Evolutionary conservation across 1,140 invertebrate genomes (phyloP), one percentile per base, ranked within the genome.

Genomic region (Ceratosolen fusciceps): DNA sequence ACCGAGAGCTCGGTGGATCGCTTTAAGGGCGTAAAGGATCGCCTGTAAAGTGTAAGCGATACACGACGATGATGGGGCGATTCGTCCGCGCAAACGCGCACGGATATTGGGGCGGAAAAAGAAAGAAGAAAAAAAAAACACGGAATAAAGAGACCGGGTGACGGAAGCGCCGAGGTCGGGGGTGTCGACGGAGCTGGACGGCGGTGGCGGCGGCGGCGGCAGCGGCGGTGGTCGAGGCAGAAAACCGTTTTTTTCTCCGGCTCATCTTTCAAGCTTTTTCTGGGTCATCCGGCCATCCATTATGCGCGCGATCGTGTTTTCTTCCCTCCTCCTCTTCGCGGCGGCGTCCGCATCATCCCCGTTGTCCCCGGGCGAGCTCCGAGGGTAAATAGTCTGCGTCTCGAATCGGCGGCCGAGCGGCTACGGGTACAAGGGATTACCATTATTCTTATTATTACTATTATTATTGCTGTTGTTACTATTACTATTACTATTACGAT

Each of bases 181-280:
- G 54, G 19, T 24, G 58, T 5, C 14, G 14, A 19, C 10, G 34
- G 65, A 3, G 21, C 2, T 4, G 47, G n/a, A 5, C 70, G 70
- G 49, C 3, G 19, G 56, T 9, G 58, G 26, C 21, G 26, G n/a
- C 2, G 26, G 21, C 62, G 24, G 24, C 0, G 43, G 39, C 52
- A 65, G 52, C n/a, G 58, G 26, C 21, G 26, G n/a, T 1, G 26
- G 21, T 47, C 12, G 24, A 0, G 43, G 39, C 52, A 65, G 52
- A n/a, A 60, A 81, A 73, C 74, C 74, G 24, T 52, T 77, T 77
- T 77, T 81, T 79, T 71, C 43, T 37, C 47, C 26, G 75, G 75
- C 60, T 81, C 80, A 81, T 82, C 80, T 81, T 80, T 54, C 58
- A 76, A 65, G 75, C 58, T 60, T 82, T 80, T 84, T 85, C 49